Conservation (phyloP, 2,797 vertebrate species). For the Acanthornis magna region DNA sequence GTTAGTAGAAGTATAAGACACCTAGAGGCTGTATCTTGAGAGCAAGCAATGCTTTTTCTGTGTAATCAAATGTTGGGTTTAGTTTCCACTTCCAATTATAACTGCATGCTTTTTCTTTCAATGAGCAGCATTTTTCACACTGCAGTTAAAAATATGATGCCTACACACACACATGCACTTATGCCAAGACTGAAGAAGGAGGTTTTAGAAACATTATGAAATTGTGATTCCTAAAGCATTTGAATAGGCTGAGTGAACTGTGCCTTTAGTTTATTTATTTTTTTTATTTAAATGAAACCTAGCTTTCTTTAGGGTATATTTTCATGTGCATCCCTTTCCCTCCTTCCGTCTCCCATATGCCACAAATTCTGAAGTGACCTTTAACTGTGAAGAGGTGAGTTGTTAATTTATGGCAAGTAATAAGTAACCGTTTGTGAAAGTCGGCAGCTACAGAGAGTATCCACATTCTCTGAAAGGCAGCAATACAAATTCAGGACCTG, state of each 20-base stretch:
- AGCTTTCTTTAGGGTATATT: not conserved
- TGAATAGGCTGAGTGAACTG: not conserved
- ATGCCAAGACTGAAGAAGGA: not conserved
- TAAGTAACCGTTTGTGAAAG: not conserved
- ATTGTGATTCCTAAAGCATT: not conserved
- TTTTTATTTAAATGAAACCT: not conserved
- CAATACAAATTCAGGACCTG: not conserved
- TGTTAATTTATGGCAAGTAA: not conserved
- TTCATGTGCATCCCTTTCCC: not conserved
- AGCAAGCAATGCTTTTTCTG: not conserved
- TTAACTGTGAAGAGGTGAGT: not conserved
- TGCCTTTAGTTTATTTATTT: not conserved
- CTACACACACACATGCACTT: not conserved
- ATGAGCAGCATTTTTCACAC: not conserved
- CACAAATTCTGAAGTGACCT: not conserved
- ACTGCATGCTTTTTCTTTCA: not conserved
- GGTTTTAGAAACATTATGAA: not conserved
- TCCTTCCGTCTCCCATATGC: not conserved
- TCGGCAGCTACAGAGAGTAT: not conserved
- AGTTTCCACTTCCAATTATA: slow-evolving; percentile 25
- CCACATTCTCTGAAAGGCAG: not conserved
- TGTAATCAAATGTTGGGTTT: not conserved
- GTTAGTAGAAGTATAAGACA: not conserved
- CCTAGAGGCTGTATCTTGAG: not conserved
- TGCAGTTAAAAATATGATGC: not conserved